Base-by-base conservation (phyloP, 2,888 invertebrate species). In the Epiblema foenella region DNA sequence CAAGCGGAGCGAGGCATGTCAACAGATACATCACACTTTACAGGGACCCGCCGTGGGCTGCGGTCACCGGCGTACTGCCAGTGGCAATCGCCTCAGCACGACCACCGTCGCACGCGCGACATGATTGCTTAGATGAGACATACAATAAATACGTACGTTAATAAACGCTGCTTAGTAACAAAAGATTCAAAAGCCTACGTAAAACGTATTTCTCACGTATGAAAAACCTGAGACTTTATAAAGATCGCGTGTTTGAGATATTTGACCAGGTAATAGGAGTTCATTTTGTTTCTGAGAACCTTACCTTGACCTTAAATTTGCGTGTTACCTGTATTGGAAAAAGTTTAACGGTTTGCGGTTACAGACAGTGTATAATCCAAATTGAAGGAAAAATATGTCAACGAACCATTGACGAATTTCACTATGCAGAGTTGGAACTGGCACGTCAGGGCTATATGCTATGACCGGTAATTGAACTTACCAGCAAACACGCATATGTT, bases 41-140 rank as follows among this genome's bases (percentile, higher is more conserved):
- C 76, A 81, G 82, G 81, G 83, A 84, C 80, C 88, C 88, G 84
- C 72, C 87, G 84, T 87, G 86, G 78, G 76, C 88, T 86, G 81
- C 83, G 88, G 85, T 85, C 89, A 88, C 88, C 86, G 80, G 81
- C 81, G 79, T 78, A 93, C 92, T 93, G 90, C 82, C 86, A 84
- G 80, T 79, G 74, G 83, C 70, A 84, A 80, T 79, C 74, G 83
- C 70, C 73, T 75, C 73, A 52, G 59, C 73, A 72, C 67, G 66
- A 81, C 63, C 64, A 64, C 51, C 52, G 77, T 76, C 82, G 82
- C 77, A 80, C 79, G 86, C 84, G 83, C 84, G 46, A 37, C 62
- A 49, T 81, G 83, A 83, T 84, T 85, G 80, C 78, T 85, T 78
- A 83, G 82, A 83, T 84, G 77, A 81, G 79, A 78, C 78, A 80